These are phyloP conservation scores for Zaprionus kolodkinae DNA, from an alignment of 1,140 invertebrate species.

Conservation along the genomic window DNA sequence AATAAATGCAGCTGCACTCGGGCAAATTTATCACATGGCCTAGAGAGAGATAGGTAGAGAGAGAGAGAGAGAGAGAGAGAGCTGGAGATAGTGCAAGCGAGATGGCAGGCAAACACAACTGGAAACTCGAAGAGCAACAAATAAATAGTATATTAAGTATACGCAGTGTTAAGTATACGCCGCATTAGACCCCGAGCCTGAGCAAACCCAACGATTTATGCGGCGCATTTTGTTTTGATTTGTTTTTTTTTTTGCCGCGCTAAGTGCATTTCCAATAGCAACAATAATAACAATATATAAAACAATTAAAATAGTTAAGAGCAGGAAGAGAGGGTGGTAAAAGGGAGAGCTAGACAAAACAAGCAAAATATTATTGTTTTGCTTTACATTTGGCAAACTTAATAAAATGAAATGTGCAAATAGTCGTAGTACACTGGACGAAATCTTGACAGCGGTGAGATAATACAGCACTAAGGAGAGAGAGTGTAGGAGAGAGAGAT, in stretches of 20 bases:
- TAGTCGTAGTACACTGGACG: slow-evolving; percentile 41
- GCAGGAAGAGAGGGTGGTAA: neutral
- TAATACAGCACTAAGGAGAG: neutral
- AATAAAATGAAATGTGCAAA: slow-evolving; percentile 49
- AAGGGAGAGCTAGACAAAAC: neutral
- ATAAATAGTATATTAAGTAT: neutral
- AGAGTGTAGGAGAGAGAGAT: neutral
- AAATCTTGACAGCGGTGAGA: slow-evolving; percentile 26
- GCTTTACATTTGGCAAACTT: slow-evolving; percentile 34
- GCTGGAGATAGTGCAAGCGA: slow-evolving; percentile 16
- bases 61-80: neutral
- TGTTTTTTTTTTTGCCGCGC: slow-evolving; percentile 20
- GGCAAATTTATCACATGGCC: slow-evolving; percentile 34
- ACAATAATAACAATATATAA: slow-evolving; percentile 31
- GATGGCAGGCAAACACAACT: slow-evolving; percentile 42
- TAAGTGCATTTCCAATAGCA: slow-evolving; percentile 53
- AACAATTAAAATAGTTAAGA: slow-evolving; percentile 13
- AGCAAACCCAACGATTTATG: slow-evolving; percentile 13
- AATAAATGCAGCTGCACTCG: slow-evolving; percentile 35
- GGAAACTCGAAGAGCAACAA: slow-evolving; percentile 1
- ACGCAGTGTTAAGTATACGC: slow-evolving; percentile 68
- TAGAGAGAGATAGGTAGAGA: neutral
- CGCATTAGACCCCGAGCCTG: slow-evolving; percentile 20
- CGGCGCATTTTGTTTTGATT: slow-evolving; percentile 68
- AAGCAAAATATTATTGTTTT: slow-evolving; percentile 53